Conservation (phyloP, 2,113 vertebrate species). For the Clinocottus analis region DNA sequence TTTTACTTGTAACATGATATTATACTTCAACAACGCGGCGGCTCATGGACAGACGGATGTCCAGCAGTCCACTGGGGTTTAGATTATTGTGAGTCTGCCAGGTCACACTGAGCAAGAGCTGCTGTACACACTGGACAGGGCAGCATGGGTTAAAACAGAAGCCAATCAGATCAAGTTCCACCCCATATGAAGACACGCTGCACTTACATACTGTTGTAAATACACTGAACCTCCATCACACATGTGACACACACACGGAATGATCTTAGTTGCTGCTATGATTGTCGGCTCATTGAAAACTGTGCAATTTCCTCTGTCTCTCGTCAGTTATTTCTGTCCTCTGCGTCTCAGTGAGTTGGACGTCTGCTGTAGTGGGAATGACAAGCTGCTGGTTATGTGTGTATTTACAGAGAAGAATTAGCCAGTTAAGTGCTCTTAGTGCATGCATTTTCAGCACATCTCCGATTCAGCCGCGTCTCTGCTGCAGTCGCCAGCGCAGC, state of each 20-base stretch:
- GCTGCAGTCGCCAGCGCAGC: slow-evolving; percentile 21
- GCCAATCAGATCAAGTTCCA: background rate
- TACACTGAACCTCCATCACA: background rate
- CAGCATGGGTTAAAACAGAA: background rate
- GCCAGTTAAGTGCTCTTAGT: slow-evolving; percentile 43
- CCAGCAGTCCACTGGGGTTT: background rate
- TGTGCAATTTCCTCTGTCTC: background rate
- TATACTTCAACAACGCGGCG: background rate
- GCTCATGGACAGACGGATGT: background rate
- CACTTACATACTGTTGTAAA: background rate
- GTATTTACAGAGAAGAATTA: slow-evolving; percentile 40
- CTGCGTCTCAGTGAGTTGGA: background rate
- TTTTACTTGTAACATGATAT: background rate
- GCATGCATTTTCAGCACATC: slow-evolving; percentile 37
- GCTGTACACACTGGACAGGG: background rate
- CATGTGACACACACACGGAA: background rate
- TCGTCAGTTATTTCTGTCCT: background rate
- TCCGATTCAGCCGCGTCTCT: slow-evolving; percentile 27
- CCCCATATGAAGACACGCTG: background rate
- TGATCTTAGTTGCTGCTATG: background rate
- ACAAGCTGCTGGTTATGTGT: slow-evolving; percentile 3
- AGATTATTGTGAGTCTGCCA: background rate
- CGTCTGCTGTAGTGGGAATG: slow-evolving; percentile 1
- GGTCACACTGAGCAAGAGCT: background rate
- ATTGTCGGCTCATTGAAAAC: slow-evolving; percentile 9